phyloP scores from a whole-genome alignment of 2,888 invertebrate species.

The Drosophila paramelanica region DNA sequence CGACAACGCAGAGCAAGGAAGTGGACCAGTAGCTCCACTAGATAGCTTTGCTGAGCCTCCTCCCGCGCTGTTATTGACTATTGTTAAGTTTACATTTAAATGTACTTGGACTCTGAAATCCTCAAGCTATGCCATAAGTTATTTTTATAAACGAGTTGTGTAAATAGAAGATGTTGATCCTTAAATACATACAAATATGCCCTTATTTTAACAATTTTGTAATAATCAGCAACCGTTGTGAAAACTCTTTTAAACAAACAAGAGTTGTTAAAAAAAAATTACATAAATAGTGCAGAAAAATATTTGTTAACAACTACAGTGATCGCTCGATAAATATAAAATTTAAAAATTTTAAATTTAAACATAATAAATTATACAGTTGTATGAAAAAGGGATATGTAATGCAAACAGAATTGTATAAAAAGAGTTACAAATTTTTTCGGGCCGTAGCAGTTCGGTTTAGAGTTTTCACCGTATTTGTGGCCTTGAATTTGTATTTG shows the following conservation, averaged over 20 bases:
- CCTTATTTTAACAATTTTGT: neutral
- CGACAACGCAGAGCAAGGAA: slow-evolving; percentile 20
- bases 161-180: slow-evolving; percentile 50
- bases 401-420: too few species aligned
- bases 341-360: too few species aligned
- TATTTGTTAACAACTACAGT: neutral
- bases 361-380: neutral
- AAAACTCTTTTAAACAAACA: too few species aligned
- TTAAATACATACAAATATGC: slow-evolving; percentile 21
- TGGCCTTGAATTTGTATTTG: neutral
- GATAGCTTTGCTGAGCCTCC: neutral
- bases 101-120: slow-evolving; percentile 15
- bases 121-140: slow-evolving; percentile 48
- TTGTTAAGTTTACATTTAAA: slow-evolving; percentile 26
- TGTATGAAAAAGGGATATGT: too few species aligned
- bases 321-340: too few species aligned
- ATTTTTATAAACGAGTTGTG: slow-evolving; percentile 18
- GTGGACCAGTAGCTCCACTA: slow-evolving; percentile 19
- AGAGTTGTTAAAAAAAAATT: too few species aligned
- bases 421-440: neutral
- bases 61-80: slow-evolving; percentile 4
- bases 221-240: too few species aligned
- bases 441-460: neutral
- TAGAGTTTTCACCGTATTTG: neutral
- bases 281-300: neutral